phyloP scores from a whole-genome alignment of 2,797 vertebrate genomes.

The Babyrousa celebensis region DNA sequence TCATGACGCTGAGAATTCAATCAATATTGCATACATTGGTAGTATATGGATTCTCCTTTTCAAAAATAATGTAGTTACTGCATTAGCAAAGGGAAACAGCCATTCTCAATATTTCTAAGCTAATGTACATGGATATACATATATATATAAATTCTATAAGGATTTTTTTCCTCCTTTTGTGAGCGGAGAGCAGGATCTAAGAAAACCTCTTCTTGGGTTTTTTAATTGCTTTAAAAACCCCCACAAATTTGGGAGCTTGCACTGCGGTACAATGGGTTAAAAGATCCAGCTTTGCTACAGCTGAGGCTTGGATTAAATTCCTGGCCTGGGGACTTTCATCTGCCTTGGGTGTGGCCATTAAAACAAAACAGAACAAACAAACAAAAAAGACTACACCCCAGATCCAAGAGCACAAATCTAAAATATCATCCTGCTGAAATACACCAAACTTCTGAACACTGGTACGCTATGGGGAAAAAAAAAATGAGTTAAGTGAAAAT shows the following conservation, averaged over 20 bases:
- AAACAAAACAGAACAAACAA: too few relatives aligned
- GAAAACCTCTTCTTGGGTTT: constrained; percentile 23
- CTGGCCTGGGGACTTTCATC: too few relatives aligned
- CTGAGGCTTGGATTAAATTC: too few relatives aligned
- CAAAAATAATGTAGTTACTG: constrained; percentile 51
- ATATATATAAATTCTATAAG: neutral
- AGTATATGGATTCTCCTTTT: constrained; percentile 37
- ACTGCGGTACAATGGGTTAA: too few relatives aligned
- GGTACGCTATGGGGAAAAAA: neutral
- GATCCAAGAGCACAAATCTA: constrained; percentile 41
- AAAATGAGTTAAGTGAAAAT: constrained; percentile 35
- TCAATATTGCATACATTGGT: constrained; percentile 19
- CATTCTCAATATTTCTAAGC: constrained; percentile 55
- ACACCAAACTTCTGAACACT: constrained; percentile 27
- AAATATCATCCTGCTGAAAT: constrained; percentile 32
- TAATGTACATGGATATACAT: neutral
- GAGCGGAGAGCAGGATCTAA: neutral
- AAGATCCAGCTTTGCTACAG: too few relatives aligned
- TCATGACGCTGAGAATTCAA: constrained; percentile 43
- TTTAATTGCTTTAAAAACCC: neutral
- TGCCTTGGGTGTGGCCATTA: too few relatives aligned
- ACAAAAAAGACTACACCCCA: neutral
- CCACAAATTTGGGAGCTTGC: too few relatives aligned
- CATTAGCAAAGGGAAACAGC: constrained; percentile 53
- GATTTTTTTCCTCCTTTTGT: neutral